A percentile compares a stretch with the other conserved stretches of the same genome.
Conservation (phyloP, 2,113 vertebrate genomes). For the Eonycteris spelaea region DNA sequence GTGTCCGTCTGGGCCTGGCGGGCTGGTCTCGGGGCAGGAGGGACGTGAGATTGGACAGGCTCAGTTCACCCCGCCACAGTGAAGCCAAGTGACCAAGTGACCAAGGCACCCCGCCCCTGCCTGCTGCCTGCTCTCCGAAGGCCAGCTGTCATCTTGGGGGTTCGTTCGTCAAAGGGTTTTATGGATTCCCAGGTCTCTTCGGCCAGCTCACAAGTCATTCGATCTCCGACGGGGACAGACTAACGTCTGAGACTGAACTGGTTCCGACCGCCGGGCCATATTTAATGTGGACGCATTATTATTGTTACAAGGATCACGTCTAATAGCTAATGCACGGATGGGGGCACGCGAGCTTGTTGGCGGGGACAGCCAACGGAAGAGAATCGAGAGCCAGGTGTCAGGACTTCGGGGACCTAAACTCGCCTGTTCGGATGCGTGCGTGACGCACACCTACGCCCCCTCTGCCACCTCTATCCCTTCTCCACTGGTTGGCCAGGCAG, state of each 20-base stretch:
- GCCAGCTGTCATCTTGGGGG: accelerated
- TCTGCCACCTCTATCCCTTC: accelerated
- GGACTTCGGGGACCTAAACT: accelerated
- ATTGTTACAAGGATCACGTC: too few relatives aligned
- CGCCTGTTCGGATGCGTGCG: accelerated
- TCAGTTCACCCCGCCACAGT: too few relatives aligned
- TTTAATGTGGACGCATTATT: accelerated
- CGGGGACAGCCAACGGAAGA: accelerated
- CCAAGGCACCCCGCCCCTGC: too few relatives aligned
- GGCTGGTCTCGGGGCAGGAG: too few relatives aligned
- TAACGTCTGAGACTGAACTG: not conserved
- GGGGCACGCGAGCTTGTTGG: accelerated
- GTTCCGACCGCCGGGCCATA: not conserved
- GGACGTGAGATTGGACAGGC: not conserved
- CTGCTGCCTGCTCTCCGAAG: accelerated
- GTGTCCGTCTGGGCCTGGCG: accelerated
- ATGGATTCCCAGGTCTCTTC: not conserved
- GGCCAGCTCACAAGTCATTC: not conserved
- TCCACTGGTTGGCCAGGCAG: not conserved
- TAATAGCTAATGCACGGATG: too few relatives aligned
- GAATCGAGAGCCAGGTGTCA: too few relatives aligned
- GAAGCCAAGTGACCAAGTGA: too few relatives aligned
- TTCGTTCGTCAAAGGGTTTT: too few relatives aligned
- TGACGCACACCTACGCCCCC: accelerated
- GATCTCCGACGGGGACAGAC: not conserved